phyloP scores from a whole-genome alignment of 1,140 invertebrate species.

The Ruditapes philippinarum region DNA sequence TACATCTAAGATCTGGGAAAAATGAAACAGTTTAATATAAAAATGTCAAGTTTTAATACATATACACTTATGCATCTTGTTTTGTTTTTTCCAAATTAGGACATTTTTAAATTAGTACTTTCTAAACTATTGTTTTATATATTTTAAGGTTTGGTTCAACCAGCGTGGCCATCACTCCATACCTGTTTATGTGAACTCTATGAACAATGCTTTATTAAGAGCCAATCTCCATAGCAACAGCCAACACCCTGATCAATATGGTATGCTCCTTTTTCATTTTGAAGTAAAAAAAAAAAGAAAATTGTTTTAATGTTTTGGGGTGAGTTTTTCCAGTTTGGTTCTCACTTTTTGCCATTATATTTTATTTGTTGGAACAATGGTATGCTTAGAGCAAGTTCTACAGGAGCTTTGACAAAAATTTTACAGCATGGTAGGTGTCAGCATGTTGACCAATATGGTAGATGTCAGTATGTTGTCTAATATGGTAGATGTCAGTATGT shows the following conservation, averaged over 20 bases:
- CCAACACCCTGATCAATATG: constrained; percentile 90
- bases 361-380: constrained; percentile 92
- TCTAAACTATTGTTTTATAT: neutral
- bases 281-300: too few species aligned
- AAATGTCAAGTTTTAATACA: too few species aligned
- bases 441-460: too few species aligned
- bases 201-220: constrained; percentile 91
- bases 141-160: constrained; percentile 92
- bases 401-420: constrained; percentile 88
- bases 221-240: constrained; percentile 78
- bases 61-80: too few species aligned
- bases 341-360: constrained; percentile 92
- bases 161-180: constrained; percentile 94
- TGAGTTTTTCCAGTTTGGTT: constrained; percentile 96
- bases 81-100: too few species aligned
- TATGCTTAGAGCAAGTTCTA: constrained; percentile 87
- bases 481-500: too few species aligned
- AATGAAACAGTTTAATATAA: neutral
- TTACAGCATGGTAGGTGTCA: constrained; percentile 89
- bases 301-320: constrained; percentile 84
- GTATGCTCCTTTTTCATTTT: too few species aligned
- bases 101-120: too few species aligned
- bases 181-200: constrained; percentile 91
- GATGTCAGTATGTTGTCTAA: too few species aligned
- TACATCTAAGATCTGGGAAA: too few species aligned